Conservation (phyloP, 2,113 vertebrate genomes). For the Holacanthus passer region DNA sequence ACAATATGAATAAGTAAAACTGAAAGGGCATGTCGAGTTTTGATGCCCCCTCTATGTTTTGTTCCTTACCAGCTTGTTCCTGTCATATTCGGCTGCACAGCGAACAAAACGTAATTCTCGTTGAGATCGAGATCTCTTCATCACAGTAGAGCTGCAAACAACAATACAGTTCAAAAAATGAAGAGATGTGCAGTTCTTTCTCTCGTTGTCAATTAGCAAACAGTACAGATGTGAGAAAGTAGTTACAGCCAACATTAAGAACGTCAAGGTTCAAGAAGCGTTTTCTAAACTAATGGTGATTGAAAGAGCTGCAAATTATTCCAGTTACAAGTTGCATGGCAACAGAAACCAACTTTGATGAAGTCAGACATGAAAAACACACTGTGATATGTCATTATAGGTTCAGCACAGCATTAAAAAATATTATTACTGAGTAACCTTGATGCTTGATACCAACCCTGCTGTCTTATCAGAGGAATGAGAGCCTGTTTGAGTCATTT, state of each 20-base stretch:
- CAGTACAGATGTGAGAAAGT: conserved; percentile 25
- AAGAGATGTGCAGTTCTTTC: conserved; percentile 4
- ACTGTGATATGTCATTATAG: background rate
- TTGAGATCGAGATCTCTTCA: conserved; percentile 25
- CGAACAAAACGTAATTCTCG: conserved; percentile 43
- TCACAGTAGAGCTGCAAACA: conserved; percentile 19
- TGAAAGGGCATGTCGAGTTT: conserved; percentile 20
- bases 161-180: conserved; percentile 2
- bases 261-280: conserved; percentile 34
- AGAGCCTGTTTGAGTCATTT: conserved; percentile 17
- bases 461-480: background rate
- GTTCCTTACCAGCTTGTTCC: conserved; percentile 18
- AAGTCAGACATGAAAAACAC: conserved; percentile 1
- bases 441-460: background rate
- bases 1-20: conserved; percentile 26
- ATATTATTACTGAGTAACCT: background rate
- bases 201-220: conserved; percentile 45
- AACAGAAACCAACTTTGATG: background rate
- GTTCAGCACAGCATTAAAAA: background rate
- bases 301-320: conserved; percentile 25
- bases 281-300: conserved; percentile 22
- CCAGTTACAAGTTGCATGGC: background rate
- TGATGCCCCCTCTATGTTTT: conserved; percentile 14
- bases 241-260: conserved; percentile 1
- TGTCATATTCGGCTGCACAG: conserved; percentile 16